phyloP scores from a whole-genome alignment of 1,140 invertebrate species.

The Brachionus rotundiformis region DNA sequence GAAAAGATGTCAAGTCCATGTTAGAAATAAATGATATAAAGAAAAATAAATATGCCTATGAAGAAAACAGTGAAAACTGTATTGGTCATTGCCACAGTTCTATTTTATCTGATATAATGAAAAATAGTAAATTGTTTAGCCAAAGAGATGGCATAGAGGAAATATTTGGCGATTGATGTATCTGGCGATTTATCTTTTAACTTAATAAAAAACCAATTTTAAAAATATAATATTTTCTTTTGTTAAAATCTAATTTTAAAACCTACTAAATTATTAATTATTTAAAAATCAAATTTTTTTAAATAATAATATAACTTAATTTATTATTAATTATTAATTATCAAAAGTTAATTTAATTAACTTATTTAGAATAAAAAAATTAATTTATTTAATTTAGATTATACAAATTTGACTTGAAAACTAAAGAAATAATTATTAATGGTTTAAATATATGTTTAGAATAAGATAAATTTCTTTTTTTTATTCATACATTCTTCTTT shows the following conservation, averaged over 20 bases:
- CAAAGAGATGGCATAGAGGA: not conserved
- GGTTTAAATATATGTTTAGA: conserved; percentile 27
- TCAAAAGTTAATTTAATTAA: not conserved
- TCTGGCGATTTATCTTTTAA: too few relatives aligned
- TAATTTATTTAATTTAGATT: conserved; percentile 4
- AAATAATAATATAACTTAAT: too few relatives aligned
- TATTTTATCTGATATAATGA: not conserved
- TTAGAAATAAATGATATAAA: not conserved
- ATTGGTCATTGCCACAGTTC: not conserved
- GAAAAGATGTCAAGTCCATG: not conserved
- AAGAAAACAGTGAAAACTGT: not conserved
- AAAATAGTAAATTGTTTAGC: not conserved
- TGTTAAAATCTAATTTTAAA: not conserved
- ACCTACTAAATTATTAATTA: too few relatives aligned
- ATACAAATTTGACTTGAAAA: conserved; percentile 1
- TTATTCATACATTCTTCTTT: not conserved
- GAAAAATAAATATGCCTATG: not conserved
- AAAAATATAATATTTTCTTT: not conserved
- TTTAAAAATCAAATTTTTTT: too few relatives aligned
- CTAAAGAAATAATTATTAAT: not conserved
- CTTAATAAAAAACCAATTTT: not conserved
- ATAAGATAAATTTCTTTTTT: conserved; percentile 30
- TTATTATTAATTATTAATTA: not conserved
- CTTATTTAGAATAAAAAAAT: too few relatives aligned
- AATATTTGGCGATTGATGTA: conserved; percentile 1